Percentiles rank a stretch among this genome's conserved stretches.
Evolutionary conservation across 2,797 vertebrate genomes (phyloP).

Genomic region (Falco cherrug): DNA sequence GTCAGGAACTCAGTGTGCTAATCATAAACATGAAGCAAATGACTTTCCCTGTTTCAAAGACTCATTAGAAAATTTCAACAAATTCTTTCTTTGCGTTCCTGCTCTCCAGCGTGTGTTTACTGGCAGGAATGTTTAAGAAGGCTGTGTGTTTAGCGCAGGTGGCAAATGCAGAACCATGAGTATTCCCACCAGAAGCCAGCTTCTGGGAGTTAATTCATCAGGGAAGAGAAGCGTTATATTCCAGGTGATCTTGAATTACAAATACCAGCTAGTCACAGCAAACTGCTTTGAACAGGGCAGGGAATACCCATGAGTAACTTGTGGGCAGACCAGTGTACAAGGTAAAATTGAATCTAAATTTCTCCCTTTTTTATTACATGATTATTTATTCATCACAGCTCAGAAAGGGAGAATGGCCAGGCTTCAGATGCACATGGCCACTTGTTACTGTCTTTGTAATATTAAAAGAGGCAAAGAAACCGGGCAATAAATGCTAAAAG

Average conservation of each 20-base stretch:
- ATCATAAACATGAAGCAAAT: slow-evolving; percentile 37
- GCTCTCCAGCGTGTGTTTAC: slow-evolving; percentile 49
- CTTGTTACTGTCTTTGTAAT: neutral
- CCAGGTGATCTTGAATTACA: slow-evolving; percentile 4
- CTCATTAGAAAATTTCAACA: slow-evolving; percentile 21
- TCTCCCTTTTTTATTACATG: neutral
- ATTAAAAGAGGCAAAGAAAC: neutral
- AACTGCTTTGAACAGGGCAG: slow-evolving; percentile 4
- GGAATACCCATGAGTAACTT: neutral
- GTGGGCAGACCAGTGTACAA: neutral
- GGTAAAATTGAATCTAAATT: neutral
- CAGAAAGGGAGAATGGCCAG: neutral
- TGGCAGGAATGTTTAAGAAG: slow-evolving; percentile 29
- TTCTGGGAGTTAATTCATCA: neutral
- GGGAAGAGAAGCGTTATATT: neutral
- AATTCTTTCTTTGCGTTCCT: slow-evolving; percentile 59
- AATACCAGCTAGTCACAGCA: neutral
- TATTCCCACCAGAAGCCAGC: slow-evolving; percentile 18
- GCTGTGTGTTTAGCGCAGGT: neutral
- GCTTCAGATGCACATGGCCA: neutral
- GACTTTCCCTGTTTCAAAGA: slow-evolving; percentile 38
- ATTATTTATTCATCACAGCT: neutral
- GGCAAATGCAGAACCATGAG: neutral
- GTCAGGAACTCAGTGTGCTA: slow-evolving; percentile 39
- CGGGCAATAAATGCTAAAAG: neutral